Conservation (phyloP, 2,797 vertebrate species). For the Syngnathus acus region DNA sequence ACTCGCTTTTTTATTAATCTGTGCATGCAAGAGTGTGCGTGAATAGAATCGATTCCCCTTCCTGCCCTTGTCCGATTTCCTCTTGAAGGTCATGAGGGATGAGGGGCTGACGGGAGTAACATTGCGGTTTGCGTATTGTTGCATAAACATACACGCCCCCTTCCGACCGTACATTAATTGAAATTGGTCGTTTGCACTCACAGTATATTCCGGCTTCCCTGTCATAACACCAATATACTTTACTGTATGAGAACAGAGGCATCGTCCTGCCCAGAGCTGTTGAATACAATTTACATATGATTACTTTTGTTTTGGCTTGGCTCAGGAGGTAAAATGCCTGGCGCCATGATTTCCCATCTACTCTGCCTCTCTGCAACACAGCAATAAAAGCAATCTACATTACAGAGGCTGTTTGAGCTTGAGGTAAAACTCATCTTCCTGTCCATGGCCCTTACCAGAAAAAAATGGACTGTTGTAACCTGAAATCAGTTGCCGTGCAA, state of each 20-base stretch:
- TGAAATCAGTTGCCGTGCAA: background rate
- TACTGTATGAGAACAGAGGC: slow-evolving; percentile 20
- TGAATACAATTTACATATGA: slow-evolving; percentile 52
- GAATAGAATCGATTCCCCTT: slow-evolving; percentile 57
- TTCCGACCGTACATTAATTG: slow-evolving; percentile 29
- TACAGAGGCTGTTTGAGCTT: slow-evolving; percentile 9
- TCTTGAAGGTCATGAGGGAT: slow-evolving; percentile 60
- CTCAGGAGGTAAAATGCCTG: slow-evolving; percentile 21
- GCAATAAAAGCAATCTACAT: slow-evolving; percentile 1
- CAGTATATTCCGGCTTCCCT: slow-evolving; percentile 14
- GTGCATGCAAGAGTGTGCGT: slow-evolving; percentile 3
- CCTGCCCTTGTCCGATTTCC: slow-evolving; percentile 41
- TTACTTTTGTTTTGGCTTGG: slow-evolving; percentile 37
- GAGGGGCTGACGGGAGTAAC: slow-evolving; percentile 19
- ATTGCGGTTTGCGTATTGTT: slow-evolving; percentile 9
- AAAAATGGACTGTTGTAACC: background rate
- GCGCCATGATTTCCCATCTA: background rate
- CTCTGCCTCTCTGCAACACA: background rate
- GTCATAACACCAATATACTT: slow-evolving; percentile 9
- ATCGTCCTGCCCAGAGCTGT: slow-evolving; percentile 29
- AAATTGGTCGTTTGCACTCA: slow-evolving; percentile 20
- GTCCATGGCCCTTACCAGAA: background rate
- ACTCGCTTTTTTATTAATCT: slow-evolving; percentile 50
- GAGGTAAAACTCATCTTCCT: slow-evolving; percentile 7
- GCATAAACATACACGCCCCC: slow-evolving; percentile 6